Percentiles rank a stretch among this genome's conserved stretches.
Conservation (phyloP, 1,140 invertebrate genomes). For the Micrasema longulum region DNA sequence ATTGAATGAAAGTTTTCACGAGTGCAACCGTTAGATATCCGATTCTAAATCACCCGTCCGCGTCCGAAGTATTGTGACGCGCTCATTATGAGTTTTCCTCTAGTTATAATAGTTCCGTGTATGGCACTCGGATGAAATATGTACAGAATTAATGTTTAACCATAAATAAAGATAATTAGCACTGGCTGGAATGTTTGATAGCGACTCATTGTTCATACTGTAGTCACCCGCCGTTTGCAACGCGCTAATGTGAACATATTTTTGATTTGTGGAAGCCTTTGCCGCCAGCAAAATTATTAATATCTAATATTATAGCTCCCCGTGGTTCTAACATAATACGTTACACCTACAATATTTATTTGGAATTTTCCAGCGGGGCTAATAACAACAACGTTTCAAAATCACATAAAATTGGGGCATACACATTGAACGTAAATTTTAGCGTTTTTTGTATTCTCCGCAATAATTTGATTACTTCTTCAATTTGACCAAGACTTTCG, state of each 20-base stretch:
- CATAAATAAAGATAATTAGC: conserved; percentile 56
- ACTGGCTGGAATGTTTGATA: conserved; percentile 51
- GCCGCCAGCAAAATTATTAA: conserved; percentile 41
- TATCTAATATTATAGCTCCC: conserved; percentile 35
- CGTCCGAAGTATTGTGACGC: conserved; percentile 47
- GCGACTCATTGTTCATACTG: conserved; percentile 51
- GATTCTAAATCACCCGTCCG: conserved; percentile 47
- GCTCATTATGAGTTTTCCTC: conserved; percentile 49
- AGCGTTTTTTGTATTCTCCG: too few relatives aligned
- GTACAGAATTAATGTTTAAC: conserved; percentile 53
- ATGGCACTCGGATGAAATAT: conserved; percentile 52
- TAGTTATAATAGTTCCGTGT: conserved; percentile 43
- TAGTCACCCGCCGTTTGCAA: conserved; percentile 40
- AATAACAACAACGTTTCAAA: too few relatives aligned
- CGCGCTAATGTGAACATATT: conserved; percentile 52
- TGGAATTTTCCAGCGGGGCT: too few relatives aligned
- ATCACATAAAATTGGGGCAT: too few relatives aligned
- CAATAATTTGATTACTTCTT: too few relatives aligned
- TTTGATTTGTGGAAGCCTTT: conserved; percentile 53
- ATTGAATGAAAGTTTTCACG: conserved; percentile 31
- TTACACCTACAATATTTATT: too few relatives aligned
- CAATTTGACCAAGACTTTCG: too few relatives aligned
- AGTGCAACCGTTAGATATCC: conserved; percentile 33
- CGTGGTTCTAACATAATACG: conserved; percentile 13
- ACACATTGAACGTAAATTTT: too few relatives aligned